Conservation (phyloP, 2,797 vertebrate species). For the Miichthys miiuy region DNA sequence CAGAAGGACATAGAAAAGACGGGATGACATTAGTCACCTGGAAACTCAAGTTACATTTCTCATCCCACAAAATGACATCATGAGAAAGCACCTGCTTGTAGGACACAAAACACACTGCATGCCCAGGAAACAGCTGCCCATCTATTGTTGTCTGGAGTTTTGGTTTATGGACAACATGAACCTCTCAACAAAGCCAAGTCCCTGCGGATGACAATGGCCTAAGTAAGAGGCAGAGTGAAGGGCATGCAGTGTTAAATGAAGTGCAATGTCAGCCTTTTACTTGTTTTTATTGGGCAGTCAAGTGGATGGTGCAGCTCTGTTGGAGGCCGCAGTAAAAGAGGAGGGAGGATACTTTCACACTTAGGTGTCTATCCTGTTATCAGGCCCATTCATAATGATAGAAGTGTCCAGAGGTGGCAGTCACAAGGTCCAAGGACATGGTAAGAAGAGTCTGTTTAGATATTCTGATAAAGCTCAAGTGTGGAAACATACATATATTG, state of each 20-base stretch:
- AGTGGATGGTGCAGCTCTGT: constrained; percentile 54
- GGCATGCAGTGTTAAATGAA: constrained; percentile 73
- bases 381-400: constrained; percentile 41
- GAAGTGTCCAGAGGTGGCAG: neutral
- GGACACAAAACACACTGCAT: constrained; percentile 58
- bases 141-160: constrained; percentile 77
- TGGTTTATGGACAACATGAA: constrained; percentile 78
- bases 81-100: constrained; percentile 70
- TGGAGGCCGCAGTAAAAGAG: constrained; percentile 70
- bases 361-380: constrained; percentile 68
- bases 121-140: constrained; percentile 78
- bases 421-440: neutral
- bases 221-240: constrained; percentile 73
- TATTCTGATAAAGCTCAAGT: neutral
- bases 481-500: neutral
- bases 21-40: constrained; percentile 36
- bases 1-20: neutral
- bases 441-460: neutral
- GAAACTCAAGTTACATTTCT: constrained; percentile 36
- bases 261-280: constrained; percentile 75
- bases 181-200: constrained; percentile 74
- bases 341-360: constrained; percentile 73
- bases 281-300: constrained; percentile 72
- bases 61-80: constrained; percentile 59
- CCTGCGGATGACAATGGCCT: constrained; percentile 65